These are phyloP conservation scores for Orius laevigatus DNA, from an alignment of 1,140 invertebrate species.

Conservation along the genomic window DNA sequence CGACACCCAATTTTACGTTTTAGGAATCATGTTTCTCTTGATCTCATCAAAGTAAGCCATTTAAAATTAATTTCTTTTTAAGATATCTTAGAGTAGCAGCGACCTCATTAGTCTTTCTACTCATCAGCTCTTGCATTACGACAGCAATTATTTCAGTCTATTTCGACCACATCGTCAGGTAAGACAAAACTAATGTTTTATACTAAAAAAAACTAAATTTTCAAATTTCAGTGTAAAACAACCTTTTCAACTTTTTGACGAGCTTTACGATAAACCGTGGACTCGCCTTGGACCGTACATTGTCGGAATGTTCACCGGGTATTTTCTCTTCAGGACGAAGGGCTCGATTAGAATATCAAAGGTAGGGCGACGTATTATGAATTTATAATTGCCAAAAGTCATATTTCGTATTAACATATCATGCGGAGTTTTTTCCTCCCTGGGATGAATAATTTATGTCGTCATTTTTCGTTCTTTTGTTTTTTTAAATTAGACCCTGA, in stretches of 20 bases:
- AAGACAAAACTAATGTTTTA: constrained; percentile 15
- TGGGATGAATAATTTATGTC: too few relatives aligned
- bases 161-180: constrained; percentile 56
- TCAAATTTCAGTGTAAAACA: constrained; percentile 39
- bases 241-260: constrained; percentile 66
- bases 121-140: constrained; percentile 30
- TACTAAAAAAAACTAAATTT: too few relatives aligned
- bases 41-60: constrained; percentile 50
- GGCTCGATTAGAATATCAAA: constrained; percentile 42
- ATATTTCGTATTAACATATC: neutral
- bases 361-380: constrained; percentile 25
- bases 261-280: constrained; percentile 73
- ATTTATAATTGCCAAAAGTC: neutral
- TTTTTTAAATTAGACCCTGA: neutral
- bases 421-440: too few relatives aligned
- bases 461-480: neutral
- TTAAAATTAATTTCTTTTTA: constrained; percentile 1
- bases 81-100: neutral
- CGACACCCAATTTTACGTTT: constrained; percentile 75
- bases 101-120: neutral
- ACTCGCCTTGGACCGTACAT: constrained; percentile 63
- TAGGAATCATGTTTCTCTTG: constrained; percentile 51
- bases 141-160: constrained; percentile 56
- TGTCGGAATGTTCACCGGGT: constrained; percentile 58
- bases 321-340: constrained; percentile 51